Conservation (phyloP, 2,797 vertebrate genomes). For the Leucoraja ocellata region DNA sequence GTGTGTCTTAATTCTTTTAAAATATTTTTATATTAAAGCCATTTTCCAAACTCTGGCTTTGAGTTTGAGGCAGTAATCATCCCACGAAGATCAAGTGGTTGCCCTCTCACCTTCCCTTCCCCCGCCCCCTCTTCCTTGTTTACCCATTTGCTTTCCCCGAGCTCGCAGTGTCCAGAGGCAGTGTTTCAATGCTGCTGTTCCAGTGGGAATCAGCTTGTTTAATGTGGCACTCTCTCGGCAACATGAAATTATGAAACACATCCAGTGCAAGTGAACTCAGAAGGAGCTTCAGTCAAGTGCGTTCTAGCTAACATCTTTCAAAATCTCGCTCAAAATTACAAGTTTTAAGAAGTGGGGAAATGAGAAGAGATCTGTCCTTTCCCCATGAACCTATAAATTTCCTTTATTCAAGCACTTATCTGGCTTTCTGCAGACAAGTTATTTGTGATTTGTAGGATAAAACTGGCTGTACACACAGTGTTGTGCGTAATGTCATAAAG, state of each 20-base stretch:
- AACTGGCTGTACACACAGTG: too few species aligned
- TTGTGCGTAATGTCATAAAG: too few species aligned
- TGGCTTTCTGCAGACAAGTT: neutral
- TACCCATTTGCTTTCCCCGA: neutral
- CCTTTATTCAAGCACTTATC: neutral
- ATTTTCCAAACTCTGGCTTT: neutral
- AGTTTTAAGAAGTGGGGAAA: neutral
- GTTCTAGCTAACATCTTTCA: neutral
- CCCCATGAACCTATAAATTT: neutral
- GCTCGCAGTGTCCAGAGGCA: neutral
- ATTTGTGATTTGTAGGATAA: neutral
- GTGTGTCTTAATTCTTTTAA: neutral
- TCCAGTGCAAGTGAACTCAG: neutral
- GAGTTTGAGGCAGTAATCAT: neutral
- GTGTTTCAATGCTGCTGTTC: neutral
- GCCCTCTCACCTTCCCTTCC: too few species aligned
- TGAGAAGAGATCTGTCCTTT: neutral
- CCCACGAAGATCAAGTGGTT: neutral
- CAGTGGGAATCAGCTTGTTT: neutral
- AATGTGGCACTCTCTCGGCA: neutral
- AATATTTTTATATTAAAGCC: neutral
- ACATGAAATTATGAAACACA: neutral
- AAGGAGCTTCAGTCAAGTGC: neutral
- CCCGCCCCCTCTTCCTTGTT: too few species aligned
- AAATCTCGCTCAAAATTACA: neutral